Evolutionary conservation across 2,888 invertebrate species (phyloP).

Genomic region (Muschampia plurimacula): DNA sequence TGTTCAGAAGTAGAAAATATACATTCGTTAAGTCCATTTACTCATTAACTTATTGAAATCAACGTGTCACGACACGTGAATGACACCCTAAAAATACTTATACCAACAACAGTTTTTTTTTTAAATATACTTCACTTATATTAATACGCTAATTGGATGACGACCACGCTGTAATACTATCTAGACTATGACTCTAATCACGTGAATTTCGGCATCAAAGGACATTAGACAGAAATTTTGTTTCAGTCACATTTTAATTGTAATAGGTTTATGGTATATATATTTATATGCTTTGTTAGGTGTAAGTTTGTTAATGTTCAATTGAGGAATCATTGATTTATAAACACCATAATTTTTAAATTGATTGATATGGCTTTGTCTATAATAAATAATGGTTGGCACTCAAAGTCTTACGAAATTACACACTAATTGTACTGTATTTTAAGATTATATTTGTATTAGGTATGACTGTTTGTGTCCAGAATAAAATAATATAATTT

Average conservation of each 20-base stretch:
- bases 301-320: neutral
- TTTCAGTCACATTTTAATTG: slow-evolving; percentile 6
- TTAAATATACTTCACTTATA: neutral
- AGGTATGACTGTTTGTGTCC: too few species aligned
- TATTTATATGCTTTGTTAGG: neutral
- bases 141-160: slow-evolving; percentile 5
- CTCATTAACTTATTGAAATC: neutral
- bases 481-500: too few species aligned
- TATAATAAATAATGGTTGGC: too few species aligned
- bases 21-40: neutral
- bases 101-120: neutral
- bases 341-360: too few species aligned
- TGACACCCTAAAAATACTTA: neutral
- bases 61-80: neutral
- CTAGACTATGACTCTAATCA: neutral
- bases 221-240: neutral
- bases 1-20: neutral
- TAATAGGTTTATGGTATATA: neutral
- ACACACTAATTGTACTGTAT: too few species aligned
- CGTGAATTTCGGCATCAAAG: neutral
- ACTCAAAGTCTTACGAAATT: too few species aligned
- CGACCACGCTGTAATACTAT: neutral
- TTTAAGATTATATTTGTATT: too few species aligned
- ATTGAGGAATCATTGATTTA: neutral
- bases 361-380: too few species aligned